Evolutionary conservation across 2,888 invertebrate species (phyloP).

Genomic region (Ormia ochracea): DNA sequence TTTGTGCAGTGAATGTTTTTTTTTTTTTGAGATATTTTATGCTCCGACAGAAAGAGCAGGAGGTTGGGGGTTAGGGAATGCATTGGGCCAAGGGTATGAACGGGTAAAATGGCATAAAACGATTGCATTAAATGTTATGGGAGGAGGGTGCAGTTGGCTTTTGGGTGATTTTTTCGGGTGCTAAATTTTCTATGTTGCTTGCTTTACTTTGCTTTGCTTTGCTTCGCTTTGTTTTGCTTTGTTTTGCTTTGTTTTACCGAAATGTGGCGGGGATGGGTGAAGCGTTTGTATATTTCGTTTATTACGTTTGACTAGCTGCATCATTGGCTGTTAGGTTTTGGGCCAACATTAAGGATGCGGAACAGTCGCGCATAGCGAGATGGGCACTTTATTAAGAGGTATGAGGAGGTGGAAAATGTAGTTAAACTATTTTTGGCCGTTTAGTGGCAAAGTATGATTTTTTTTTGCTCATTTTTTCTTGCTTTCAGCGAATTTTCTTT

Average conservation of each 20-base stretch:
- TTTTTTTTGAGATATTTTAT: constrained; percentile 17
- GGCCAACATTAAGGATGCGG: constrained; percentile 36
- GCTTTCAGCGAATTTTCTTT: constrained; percentile 71
- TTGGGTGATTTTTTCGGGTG: constrained; percentile 15
- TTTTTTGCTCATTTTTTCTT: constrained; percentile 56
- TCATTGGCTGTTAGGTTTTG: constrained; percentile 59
- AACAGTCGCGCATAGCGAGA: background rate
- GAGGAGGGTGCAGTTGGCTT: constrained; percentile 15
- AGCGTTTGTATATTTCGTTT: constrained; percentile 53
- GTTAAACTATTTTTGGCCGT: constrained; percentile 45
- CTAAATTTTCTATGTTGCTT: constrained; percentile 36
- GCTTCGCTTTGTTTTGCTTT: too few species aligned
- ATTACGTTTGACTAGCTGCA: constrained; percentile 62
- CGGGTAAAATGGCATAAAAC: background rate
- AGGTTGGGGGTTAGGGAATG: too few species aligned
- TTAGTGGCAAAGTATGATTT: constrained; percentile 19
- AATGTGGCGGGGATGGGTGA: background rate
- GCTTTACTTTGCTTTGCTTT: too few species aligned
- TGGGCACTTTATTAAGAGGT: background rate
- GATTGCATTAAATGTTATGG: background rate
- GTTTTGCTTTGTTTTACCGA: background rate
- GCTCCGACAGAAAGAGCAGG: background rate
- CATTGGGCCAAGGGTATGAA: background rate
- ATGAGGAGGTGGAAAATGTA: background rate
- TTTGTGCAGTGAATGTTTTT: background rate